Evolutionary conservation across 2,797 vertebrate genomes (phyloP).

Genomic region (Gadopsis marmoratus): DNA sequence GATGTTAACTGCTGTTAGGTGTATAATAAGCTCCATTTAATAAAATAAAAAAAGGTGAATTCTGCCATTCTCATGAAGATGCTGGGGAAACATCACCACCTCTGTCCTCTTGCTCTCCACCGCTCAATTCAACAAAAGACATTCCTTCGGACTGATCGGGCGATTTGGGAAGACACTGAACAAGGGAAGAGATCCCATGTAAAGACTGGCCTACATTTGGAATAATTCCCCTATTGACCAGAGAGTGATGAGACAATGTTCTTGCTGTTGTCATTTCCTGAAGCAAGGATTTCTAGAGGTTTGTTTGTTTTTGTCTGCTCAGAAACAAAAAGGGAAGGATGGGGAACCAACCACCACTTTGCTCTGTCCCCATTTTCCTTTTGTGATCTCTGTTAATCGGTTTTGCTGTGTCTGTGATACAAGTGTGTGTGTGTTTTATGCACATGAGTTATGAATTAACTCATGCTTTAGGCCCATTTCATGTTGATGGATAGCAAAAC

Average conservation of each 20-base stretch:
- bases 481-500: constrained; percentile 68
- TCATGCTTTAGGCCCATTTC: constrained; percentile 49
- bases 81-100: neutral
- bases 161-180: constrained; percentile 26
- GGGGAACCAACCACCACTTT: constrained; percentile 22
- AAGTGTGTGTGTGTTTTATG: constrained; percentile 33
- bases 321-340: constrained; percentile 41
- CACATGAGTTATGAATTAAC: constrained; percentile 44
- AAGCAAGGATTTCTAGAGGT: constrained; percentile 45
- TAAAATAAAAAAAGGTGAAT: constrained; percentile 5
- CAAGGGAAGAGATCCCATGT: constrained; percentile 2
- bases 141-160: constrained; percentile 8
- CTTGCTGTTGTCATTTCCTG: constrained; percentile 25
- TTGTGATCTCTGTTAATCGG: constrained; percentile 64
- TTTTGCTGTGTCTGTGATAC: constrained; percentile 63
- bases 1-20: constrained; percentile 20
- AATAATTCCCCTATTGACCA: constrained; percentile 21
- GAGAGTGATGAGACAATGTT: constrained; percentile 26
- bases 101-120: constrained; percentile 14
- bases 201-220: constrained; percentile 28
- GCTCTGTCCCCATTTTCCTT: constrained; percentile 52
- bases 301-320: constrained; percentile 51
- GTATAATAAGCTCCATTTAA: neutral
- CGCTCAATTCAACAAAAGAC: constrained; percentile 27
- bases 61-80: constrained; percentile 19